phyloP scores from a whole-genome alignment of 2,888 invertebrate species.

The Macropis europaea region DNA sequence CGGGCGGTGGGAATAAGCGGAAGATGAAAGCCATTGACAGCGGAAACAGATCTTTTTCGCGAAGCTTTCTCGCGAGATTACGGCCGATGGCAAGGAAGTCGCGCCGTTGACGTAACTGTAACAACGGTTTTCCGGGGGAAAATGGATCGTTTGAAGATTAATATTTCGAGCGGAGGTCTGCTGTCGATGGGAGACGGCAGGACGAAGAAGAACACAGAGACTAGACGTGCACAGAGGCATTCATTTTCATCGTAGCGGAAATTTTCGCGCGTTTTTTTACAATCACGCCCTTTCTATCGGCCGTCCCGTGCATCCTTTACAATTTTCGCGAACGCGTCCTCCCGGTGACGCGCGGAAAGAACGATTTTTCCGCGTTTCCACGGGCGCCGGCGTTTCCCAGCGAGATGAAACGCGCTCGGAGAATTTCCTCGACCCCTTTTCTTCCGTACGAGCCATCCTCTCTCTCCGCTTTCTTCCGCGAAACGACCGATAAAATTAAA shows the following conservation, averaged over 20 bases:
- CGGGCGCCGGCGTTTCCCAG: neutral
- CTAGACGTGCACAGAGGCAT: conserved; percentile 38
- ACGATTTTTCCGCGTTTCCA: neutral
- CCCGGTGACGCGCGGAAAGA: conserved; percentile 20
- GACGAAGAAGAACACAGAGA: conserved; percentile 36
- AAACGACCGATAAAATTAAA: neutral
- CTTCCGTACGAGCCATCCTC: too few species aligned
- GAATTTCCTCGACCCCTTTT: too few species aligned
- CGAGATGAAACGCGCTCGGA: neutral
- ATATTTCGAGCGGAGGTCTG: conserved; percentile 25
- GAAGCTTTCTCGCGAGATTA: too few species aligned
- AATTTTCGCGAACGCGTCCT: conserved; percentile 17
- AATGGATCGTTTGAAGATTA: conserved; percentile 23
- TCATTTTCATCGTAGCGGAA: conserved; percentile 52
- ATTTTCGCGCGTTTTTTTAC: conserved; percentile 54
- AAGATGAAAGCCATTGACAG: too few species aligned
- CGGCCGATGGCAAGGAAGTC: too few species aligned
- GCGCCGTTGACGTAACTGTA: too few species aligned
- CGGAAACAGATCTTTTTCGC: too few species aligned
- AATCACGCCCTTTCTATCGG: conserved; percentile 46
- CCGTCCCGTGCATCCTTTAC: conserved; percentile 24
- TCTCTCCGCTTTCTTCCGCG: neutral
- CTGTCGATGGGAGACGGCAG: conserved; percentile 9
- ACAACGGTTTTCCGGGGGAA: too few species aligned
- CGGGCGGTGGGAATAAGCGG: too few species aligned